Percentiles rank a stretch among this genome's conserved stretches.
These are phyloP conservation scores for Clistopyga incitator DNA, from an alignment of 2,888 invertebrate species.

Conservation along the genomic window DNA sequence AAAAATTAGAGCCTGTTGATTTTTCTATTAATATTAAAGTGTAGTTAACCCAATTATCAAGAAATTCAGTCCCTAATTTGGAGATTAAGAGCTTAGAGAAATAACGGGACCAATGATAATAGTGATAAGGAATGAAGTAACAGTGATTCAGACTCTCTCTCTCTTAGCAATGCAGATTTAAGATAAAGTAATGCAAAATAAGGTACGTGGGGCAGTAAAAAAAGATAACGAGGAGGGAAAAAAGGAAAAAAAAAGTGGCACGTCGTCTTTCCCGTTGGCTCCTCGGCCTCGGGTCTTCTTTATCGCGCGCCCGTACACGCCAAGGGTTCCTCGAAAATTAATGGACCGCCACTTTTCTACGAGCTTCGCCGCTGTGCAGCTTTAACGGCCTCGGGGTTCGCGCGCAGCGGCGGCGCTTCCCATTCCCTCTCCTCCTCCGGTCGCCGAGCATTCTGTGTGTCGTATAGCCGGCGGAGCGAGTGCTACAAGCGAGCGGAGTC, in stretches of 20 bases:
- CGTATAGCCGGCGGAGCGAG: conserved; percentile 2
- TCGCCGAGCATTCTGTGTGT: neutral
- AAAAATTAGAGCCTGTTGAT: neutral
- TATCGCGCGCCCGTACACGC: conserved; percentile 65
- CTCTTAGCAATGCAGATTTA: neutral
- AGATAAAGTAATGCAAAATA: conserved; percentile 3
- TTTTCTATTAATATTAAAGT: no score
- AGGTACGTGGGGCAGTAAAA: conserved; percentile 1
- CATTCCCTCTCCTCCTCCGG: conserved; percentile 20
- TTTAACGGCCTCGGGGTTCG: conserved; percentile 45
- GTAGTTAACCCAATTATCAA: no score
- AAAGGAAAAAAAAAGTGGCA: conserved; percentile 40
- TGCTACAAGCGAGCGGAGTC: conserved; percentile 32
- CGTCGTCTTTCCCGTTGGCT: conserved; percentile 41
- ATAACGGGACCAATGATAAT: neutral
- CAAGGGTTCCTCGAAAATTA: conserved; percentile 68
- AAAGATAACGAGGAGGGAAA: neutral
- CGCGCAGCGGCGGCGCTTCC: conserved; percentile 37
- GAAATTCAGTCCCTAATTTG: neutral
- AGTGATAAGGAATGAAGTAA: neutral
- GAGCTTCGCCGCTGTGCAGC: conserved; percentile 38
- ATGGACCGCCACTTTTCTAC: conserved; percentile 63
- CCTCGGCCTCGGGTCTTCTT: conserved; percentile 53
- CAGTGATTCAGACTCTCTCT: neutral
- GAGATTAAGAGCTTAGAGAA: neutral